phyloP scores from a whole-genome alignment of 2,113 vertebrate genomes.

The Centropus bengalensis region DNA sequence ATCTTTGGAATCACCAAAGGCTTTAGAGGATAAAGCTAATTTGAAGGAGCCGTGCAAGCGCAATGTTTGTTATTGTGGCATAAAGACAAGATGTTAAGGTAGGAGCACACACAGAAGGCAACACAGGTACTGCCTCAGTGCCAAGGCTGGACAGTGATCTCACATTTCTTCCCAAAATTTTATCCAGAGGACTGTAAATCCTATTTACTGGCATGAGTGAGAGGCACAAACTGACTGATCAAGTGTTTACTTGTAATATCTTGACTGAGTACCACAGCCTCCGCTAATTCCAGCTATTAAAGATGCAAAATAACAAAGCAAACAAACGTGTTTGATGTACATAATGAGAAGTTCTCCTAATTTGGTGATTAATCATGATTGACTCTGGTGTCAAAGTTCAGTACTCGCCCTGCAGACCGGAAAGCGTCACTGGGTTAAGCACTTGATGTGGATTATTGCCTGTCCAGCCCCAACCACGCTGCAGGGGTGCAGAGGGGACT shows the following conservation, averaged over 20 bases:
- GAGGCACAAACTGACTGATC: not conserved
- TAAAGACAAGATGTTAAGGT: not conserved
- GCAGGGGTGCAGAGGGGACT: not conserved
- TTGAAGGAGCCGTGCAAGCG: not conserved
- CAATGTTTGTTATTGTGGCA: not conserved
- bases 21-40: not conserved
- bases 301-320: not conserved
- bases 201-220: not conserved
- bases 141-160: not conserved
- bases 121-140: not conserved
- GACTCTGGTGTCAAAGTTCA: not conserved
- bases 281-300: not conserved
- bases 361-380: not conserved
- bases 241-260: not conserved
- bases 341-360: not conserved
- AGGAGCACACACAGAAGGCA: not conserved
- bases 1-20: not conserved
- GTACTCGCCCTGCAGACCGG: not conserved
- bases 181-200: not conserved
- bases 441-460: not conserved
- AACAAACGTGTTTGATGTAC: not conserved
- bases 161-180: not conserved
- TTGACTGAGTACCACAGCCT: not conserved
- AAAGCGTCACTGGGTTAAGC: not conserved
- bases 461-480: not conserved